Percentiles rank a stretch among this genome's conserved stretches.
Evolutionary conservation across 1,140 invertebrate species (phyloP).

Genomic region (Drosophila simulans): DNA sequence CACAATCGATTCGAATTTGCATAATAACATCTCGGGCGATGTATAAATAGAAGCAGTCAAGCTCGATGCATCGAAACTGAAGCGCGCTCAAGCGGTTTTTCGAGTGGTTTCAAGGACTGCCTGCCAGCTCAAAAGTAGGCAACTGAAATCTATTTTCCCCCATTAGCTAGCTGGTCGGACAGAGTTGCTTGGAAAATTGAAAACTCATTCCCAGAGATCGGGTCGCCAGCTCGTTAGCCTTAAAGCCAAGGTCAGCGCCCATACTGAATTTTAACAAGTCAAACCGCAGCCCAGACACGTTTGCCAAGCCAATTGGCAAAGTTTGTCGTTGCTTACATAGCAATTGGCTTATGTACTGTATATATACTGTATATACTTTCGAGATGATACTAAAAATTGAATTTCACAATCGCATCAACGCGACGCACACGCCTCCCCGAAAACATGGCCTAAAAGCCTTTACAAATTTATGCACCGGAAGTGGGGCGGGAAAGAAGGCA

Average conservation of each 20-base stretch:
- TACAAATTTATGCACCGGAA: slow-evolving; percentile 67
- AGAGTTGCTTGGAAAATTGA: slow-evolving; percentile 25
- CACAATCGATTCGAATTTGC: slow-evolving; percentile 51
- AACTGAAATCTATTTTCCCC: slow-evolving; percentile 19
- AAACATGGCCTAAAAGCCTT: slow-evolving; percentile 34
- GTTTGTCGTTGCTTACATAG: slow-evolving; percentile 28
- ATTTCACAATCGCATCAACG: slow-evolving; percentile 48
- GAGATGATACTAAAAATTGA: slow-evolving; percentile 59
- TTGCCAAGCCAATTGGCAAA: slow-evolving; percentile 35
- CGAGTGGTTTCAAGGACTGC: slow-evolving; percentile 27
- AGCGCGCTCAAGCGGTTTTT: slow-evolving; percentile 1
- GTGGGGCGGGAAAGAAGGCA: slow-evolving; percentile 8
- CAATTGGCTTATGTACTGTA: neutral
- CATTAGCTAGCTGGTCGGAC: slow-evolving; percentile 6
- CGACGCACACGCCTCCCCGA: slow-evolving; percentile 17
- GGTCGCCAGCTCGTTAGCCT: slow-evolving; percentile 4
- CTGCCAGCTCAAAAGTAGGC: slow-evolving; percentile 13
- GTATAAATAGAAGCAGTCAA: slow-evolving; percentile 36
- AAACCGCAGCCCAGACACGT: slow-evolving; percentile 29
- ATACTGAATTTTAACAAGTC: slow-evolving; percentile 38
- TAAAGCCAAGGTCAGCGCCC: slow-evolving; percentile 31
- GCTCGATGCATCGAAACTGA: slow-evolving; percentile 14
- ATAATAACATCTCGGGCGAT: slow-evolving; percentile 39
- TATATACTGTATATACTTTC: neutral
- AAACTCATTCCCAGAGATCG: slow-evolving; percentile 30